Evolutionary conservation across 2,888 invertebrate species (phyloP).

Genomic region (Protodeltote pygarga): DNA sequence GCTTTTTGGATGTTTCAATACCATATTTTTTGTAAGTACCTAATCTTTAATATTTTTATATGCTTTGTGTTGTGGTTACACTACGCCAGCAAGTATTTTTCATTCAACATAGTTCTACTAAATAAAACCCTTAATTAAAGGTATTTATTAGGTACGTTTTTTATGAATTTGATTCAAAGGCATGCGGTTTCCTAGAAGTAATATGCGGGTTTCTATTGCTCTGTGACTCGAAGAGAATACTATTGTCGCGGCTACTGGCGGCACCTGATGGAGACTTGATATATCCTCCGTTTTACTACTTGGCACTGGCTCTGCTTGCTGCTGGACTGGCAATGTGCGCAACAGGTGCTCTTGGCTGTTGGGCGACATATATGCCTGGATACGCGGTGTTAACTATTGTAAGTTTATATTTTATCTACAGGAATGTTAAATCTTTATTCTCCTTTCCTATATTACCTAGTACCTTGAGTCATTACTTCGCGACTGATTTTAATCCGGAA

Average conservation of each 20-base stretch:
- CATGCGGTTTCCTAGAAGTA: constrained; percentile 90
- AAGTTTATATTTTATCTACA: constrained; percentile 64
- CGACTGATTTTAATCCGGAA: too few species aligned
- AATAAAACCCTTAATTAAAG: not conserved
- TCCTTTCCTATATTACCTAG: too few species aligned
- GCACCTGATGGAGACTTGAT: constrained; percentile 87
- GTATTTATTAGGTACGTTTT: too few species aligned
- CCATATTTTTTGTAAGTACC: constrained; percentile 89
- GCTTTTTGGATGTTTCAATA: constrained; percentile 89
- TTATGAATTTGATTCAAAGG: constrained; percentile 83
- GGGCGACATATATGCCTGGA: constrained; percentile 92
- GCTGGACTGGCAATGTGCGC: constrained; percentile 90
- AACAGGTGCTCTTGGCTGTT: constrained; percentile 92
- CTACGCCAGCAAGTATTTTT: not conserved
- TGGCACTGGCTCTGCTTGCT: constrained; percentile 90
- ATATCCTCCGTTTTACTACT: constrained; percentile 92
- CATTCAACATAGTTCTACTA: too few species aligned
- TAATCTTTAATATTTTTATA: constrained; percentile 5
- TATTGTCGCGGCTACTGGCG: constrained; percentile 90
- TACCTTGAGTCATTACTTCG: too few species aligned
- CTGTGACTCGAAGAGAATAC: constrained; percentile 90
- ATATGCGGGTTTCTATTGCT: constrained; percentile 91
- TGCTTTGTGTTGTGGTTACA: not conserved
- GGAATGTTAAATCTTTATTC: too few species aligned
- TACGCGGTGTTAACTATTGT: constrained; percentile 91